These are phyloP conservation scores for Sinelater perroti DNA, from an alignment of 2,888 invertebrate species.

Conservation along the genomic window DNA sequence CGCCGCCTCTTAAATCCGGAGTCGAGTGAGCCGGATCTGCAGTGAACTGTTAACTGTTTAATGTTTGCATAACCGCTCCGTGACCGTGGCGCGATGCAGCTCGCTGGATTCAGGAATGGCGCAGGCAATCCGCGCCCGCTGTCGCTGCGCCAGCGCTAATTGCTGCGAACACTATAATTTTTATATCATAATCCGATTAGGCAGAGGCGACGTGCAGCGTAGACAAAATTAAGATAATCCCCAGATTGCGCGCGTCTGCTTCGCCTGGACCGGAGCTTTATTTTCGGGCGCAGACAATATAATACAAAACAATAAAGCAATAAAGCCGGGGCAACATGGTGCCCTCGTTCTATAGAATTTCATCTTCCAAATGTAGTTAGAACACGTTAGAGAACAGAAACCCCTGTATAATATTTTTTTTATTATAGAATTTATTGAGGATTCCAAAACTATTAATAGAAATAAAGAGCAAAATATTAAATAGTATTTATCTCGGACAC, in stretches of 20 bases:
- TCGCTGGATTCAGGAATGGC: not conserved
- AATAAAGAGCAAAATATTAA: too few species aligned
- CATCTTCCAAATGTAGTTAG: constrained; percentile 34
- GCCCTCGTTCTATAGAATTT: constrained; percentile 18
- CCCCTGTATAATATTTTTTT: too few species aligned
- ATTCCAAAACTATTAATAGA: too few species aligned
- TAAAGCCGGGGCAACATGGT: constrained; percentile 21
- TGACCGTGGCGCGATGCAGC: too few species aligned
- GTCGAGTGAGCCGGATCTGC: constrained; percentile 24
- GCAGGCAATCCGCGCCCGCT: not conserved
- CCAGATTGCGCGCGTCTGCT: constrained; percentile 31
- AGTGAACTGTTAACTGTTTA: constrained; percentile 15
- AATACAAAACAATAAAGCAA: constrained; percentile 33
- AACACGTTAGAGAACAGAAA: too few species aligned
- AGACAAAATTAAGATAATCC: constrained; percentile 34
- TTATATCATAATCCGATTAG: constrained; percentile 25
- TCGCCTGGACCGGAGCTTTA: constrained; percentile 20
- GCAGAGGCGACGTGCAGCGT: too few species aligned
- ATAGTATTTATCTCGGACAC: too few species aligned
- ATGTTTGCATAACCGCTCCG: constrained; percentile 2
- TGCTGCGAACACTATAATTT: constrained; percentile 14
- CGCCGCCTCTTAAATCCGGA: constrained; percentile 5
- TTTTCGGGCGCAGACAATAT: constrained; percentile 24
- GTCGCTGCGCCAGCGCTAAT: not conserved
- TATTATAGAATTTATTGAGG: too few species aligned